Conservation (phyloP, 2,888 invertebrate genomes). For the Drosophila melanosoma region DNA sequence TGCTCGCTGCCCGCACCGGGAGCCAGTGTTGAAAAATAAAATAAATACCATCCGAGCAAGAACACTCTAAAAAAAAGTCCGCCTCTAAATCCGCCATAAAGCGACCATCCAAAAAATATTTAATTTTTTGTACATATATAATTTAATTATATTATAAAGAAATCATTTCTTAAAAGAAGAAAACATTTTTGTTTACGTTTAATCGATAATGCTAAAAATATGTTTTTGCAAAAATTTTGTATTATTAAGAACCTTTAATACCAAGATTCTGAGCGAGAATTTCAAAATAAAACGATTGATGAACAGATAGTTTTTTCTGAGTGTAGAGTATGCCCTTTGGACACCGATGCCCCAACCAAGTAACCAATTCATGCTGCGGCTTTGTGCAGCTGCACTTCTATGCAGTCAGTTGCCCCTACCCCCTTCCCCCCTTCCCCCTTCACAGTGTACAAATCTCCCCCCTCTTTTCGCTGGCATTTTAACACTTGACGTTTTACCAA, state of each 20-base stretch:
- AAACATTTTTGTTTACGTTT: neutral
- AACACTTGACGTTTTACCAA: constrained; percentile 78
- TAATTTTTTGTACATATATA: neutral
- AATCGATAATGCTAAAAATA: neutral
- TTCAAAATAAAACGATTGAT: no score
- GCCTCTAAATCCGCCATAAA: neutral
- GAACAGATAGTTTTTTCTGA: neutral
- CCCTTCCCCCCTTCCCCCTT: neutral
- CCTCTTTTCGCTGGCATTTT: constrained; percentile 42
- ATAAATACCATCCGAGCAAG: constrained; percentile 56
- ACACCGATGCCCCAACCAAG: constrained; percentile 3
- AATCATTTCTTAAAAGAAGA: neutral
- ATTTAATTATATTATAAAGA: neutral
- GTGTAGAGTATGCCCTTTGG: constrained; percentile 19
- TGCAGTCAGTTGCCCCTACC: constrained; percentile 35
- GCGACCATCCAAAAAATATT: neutral
- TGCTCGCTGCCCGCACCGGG: constrained; percentile 48
- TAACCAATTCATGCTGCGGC: constrained; percentile 40
- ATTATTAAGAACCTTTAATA: no score
- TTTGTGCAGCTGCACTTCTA: constrained; percentile 75
- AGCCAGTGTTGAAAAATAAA: constrained; percentile 41
- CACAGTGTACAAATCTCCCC: neutral
- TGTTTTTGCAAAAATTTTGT: no score
- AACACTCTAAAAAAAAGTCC: constrained; percentile 2
- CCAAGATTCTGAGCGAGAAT: no score